A percentile compares a stretch with the other conserved stretches of the same genome.
These are phyloP conservation scores for Urocynchramus pylzowi DNA, from an alignment of 2,113 vertebrate genomes.

Conservation along the genomic window DNA sequence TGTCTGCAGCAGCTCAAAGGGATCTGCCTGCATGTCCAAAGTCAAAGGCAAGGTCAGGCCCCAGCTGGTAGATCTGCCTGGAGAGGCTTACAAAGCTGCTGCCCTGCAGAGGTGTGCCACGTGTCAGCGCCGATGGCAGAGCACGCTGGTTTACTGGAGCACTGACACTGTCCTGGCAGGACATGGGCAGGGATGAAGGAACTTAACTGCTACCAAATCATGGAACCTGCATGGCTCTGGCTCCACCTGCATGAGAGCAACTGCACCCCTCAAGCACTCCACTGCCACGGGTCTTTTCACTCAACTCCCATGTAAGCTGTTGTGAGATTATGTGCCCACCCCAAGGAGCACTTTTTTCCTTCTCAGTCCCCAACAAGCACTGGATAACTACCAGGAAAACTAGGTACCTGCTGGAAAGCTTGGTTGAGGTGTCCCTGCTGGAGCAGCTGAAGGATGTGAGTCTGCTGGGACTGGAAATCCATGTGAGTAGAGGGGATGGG, in stretches of 20 bases:
- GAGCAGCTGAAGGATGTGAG: slow-evolving; percentile 90
- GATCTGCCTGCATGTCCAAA: neutral
- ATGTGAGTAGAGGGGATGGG: slow-evolving; percentile 90
- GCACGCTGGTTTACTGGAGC: neutral
- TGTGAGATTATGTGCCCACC: neutral
- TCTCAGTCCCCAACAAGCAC: too few relatives aligned
- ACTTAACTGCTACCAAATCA: neutral
- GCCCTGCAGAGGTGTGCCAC: neutral
- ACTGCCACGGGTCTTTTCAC: neutral
- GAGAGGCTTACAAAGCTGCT: neutral
- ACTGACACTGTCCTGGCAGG: neutral
- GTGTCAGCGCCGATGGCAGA: accelerated
- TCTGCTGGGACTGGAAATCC: slow-evolving; percentile 94
- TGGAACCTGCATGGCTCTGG: neutral
- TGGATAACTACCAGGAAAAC: neutral
- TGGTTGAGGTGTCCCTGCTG: slow-evolving; percentile 98
- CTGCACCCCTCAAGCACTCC: neutral
- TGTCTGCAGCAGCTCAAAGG: neutral
- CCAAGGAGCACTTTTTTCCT: neutral
- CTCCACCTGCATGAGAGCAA: neutral
- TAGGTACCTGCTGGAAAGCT: slow-evolving; percentile 93
- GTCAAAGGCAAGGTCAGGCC: neutral
- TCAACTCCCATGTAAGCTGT: neutral
- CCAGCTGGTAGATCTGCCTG: neutral
- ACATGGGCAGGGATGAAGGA: neutral